Base-by-base conservation (phyloP, 2,888 invertebrate species). In the Leistus spinibarbis region DNA sequence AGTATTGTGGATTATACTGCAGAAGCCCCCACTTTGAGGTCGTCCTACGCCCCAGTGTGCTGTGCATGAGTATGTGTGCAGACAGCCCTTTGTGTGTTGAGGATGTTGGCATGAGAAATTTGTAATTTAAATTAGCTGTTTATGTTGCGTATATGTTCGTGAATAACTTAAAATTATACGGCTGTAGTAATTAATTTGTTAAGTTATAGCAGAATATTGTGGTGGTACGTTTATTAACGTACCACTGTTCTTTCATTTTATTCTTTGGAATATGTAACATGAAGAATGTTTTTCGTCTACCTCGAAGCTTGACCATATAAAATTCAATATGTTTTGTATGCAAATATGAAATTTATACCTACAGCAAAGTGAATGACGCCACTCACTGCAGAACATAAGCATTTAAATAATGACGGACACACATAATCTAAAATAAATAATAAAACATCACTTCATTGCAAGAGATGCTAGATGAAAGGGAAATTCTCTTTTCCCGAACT, bases 111-210 rank as follows among this genome's bases (percentile, higher is more conserved):
- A 60, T 16, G 65, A 22, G 54, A 57, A 72, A 72, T 72, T 72
- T 72, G 72, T 65, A 65, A 72, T 72, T 65, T 72, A 72, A 72
- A 72, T 57, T 64, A 72, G 24, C 72, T 65, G 72, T 72, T 65
- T 72, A 72, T 63, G 62, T 69, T 27, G 20, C 7, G 24, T 10
- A 20, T 19, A 23, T 69, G 69, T 27, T 69, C 69, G 24, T 60
- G 72, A 72, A 72, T 65, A 66, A 66, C 65, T 71, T 66, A 72
- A 63, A 72, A 72, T 72, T 72, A 72, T 23, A 64, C 65, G 57
- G 65, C 66, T 20, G 70, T 54, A 63, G 62, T 60, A 70, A 70
- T 69, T 69, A 69, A 69, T 69, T 69, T 40, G 40, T 40, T 69
- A 62, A 69, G 27, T 69, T 69, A 69, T 69, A 62, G 69, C n/a